Conservation (phyloP, 1,140 invertebrate genomes). For the Drosophila tristis region DNA sequence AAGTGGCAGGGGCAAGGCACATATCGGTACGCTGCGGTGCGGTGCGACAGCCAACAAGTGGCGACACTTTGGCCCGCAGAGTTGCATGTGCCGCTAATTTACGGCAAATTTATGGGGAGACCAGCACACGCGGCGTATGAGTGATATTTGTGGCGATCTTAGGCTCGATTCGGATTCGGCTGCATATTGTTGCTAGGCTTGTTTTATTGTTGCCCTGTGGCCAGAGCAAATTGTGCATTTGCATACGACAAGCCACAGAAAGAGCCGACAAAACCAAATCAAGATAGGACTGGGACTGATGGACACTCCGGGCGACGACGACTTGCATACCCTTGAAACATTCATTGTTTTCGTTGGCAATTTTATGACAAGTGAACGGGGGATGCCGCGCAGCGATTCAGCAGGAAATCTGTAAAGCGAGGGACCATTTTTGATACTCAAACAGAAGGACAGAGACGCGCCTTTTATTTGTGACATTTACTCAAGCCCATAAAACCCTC, state of each 20-base stretch:
- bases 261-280: slow-evolving; percentile 31
- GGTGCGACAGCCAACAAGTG: slow-evolving; percentile 55
- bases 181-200: slow-evolving; percentile 17
- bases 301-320: no score
- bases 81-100: slow-evolving; percentile 83
- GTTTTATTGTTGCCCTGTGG: slow-evolving; percentile 59
- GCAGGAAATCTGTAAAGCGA: no score
- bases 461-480: no score
- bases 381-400: no score
- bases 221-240: slow-evolving; percentile 66
- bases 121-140: slow-evolving; percentile 62
- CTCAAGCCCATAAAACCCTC: no score
- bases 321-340: no score
- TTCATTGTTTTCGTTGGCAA: no score
- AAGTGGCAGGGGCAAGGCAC: slow-evolving; percentile 15
- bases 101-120: slow-evolving; percentile 76
- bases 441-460: no score
- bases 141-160: slow-evolving; percentile 67
- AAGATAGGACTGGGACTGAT: neutral
- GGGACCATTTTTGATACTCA: no score
- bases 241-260: slow-evolving; percentile 62
- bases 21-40: neutral
- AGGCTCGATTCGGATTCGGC: slow-evolving; percentile 27
- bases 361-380: no score
- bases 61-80: slow-evolving; percentile 71